Percentiles rank a stretch among this genome's conserved stretches.
Evolutionary conservation across 2,888 invertebrate genomes (phyloP).

Genomic region (Eristalis intricaria): DNA sequence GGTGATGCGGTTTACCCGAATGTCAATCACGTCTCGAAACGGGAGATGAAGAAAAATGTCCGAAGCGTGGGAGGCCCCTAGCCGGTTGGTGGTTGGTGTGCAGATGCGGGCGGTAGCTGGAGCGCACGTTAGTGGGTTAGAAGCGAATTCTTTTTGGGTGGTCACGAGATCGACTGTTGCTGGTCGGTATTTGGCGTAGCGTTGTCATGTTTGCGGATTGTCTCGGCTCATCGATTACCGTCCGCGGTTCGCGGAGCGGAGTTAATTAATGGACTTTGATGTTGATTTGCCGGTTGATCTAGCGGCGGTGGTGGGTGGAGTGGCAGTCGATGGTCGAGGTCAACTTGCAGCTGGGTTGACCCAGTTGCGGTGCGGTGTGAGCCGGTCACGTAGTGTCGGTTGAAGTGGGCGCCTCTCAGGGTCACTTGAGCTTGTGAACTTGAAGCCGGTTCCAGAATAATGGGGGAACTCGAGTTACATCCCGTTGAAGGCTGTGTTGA

Average conservation of each 20-base stretch:
- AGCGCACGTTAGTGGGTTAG: neutral
- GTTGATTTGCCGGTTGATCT: neutral
- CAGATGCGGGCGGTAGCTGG: too few relatives aligned
- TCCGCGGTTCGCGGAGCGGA: neutral
- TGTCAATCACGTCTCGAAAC: constrained; percentile 55
- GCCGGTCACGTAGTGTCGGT: neutral
- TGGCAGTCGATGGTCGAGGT: neutral
- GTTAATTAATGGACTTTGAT: neutral
- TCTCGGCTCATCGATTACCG: constrained; percentile 24
- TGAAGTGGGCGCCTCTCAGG: neutral
- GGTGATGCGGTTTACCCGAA: constrained; percentile 62
- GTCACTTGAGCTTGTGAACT: neutral
- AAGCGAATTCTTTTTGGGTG: constrained; percentile 61
- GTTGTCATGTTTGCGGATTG: constrained; percentile 50
- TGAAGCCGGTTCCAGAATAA: too few relatives aligned
- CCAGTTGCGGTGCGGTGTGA: neutral
- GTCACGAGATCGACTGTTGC: constrained; percentile 16
- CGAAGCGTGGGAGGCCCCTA: constrained; percentile 41
- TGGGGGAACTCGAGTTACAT: too few relatives aligned
- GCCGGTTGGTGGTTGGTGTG: neutral
- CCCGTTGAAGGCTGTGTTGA: too few relatives aligned
- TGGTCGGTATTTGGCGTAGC: neutral
- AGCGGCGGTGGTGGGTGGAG: neutral
- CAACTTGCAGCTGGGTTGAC: neutral
- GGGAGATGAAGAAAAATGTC: constrained; percentile 20